A percentile compares a stretch with the other conserved stretches of the same genome.
Conservation (phyloP, 2,888 invertebrate genomes). For the Clanis bilineata region DNA sequence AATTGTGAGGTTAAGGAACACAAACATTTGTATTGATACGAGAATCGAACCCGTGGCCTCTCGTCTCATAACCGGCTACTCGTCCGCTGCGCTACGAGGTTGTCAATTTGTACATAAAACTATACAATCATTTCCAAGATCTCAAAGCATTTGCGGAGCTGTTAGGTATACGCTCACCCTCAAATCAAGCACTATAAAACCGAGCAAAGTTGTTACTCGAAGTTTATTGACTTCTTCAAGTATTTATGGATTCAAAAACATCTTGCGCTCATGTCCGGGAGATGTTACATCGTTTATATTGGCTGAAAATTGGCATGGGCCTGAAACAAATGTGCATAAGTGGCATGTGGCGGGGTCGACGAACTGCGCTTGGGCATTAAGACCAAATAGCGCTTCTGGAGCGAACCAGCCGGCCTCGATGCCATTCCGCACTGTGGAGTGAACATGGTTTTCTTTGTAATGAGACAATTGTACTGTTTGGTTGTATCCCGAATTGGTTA, state of each 20-base stretch:
- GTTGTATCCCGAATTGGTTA: no score
- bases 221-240: background rate
- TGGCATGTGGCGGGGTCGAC: constrained; percentile 39
- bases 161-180: no score
- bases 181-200: no score
- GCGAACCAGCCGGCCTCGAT: constrained; percentile 9
- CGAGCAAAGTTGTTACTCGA: no score
- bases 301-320: constrained; percentile 4
- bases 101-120: no score
- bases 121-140: no score
- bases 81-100: no score
- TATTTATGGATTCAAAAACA: background rate
- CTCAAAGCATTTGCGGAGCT: no score
- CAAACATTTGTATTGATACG: no score
- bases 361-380: constrained; percentile 45
- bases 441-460: background rate
- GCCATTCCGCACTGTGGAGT: background rate
- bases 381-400: constrained; percentile 5
- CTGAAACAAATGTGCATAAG: constrained; percentile 8
- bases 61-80: no score
- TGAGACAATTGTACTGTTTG: background rate
- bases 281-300: background rate
- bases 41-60: no score
- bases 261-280: background rate
- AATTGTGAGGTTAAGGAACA: no score